Base-by-base conservation (phyloP, 2,888 invertebrate genomes). In the Chrysolina oricalcia region DNA sequence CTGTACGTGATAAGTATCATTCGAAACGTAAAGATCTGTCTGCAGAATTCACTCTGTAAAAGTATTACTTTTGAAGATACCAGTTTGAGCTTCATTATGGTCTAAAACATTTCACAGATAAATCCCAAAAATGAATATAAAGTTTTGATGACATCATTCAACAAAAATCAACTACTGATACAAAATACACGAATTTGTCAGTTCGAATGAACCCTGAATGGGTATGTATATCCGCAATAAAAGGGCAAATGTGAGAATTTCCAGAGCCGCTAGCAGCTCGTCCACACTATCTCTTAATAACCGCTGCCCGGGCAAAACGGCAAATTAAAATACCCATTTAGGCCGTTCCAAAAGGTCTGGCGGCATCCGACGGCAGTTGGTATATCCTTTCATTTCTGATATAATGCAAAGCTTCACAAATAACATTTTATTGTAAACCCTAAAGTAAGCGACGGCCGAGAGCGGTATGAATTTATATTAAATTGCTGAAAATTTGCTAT, bases 291-390 rank as follows among this genome's bases (percentile, higher is more conserved):
- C 59, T 59, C 59, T 35, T 35, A 59, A 59, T 59, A 59, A 59
- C 59, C 59, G n/a, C 59, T 23, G 23, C 35, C 59, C 23, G 59
- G 27, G 27, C 23, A n/a, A n/a, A 59, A 35, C 59, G n/a, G 59
- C 59, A 35, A 59, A 59, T 59, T 59, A 59, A 59, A 59, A 59
- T 59, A 27, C 59, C 35, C 59, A 59, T n/a, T 59, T 35, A n/a
- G 35, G 35, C 59, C 59, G 59, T 59, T 59, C 27, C 59, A 8
- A 59, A 59, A 59, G 59, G 59, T 59, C 59, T 59, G n/a, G 59
- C 35, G 15, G 23, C 59, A 59, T 9, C 35, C 59, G 35, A 59
- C 50, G 59, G 59, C 13, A 53, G 53, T 53, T 53, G 21, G 53
- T 56, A 23, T 56, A 56, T 56, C 1, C 21, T 56, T 15, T 23